Percentiles rank a stretch among this genome's conserved stretches.
phyloP scores from a whole-genome alignment of 2,888 invertebrate species.

The Zeuzera pyrina region DNA sequence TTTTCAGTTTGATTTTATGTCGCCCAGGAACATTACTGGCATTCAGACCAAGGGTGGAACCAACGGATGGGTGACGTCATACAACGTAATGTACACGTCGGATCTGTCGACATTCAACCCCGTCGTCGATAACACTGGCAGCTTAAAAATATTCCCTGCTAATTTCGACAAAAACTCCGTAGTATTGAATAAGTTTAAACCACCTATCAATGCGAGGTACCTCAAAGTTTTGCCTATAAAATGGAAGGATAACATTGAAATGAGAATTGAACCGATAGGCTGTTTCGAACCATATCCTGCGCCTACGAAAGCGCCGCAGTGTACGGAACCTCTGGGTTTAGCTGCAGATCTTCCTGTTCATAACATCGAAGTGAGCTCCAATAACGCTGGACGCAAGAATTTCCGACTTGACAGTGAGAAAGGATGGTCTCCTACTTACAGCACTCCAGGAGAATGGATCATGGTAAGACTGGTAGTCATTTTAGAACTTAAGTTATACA shows the following conservation, averaged over 20 bases:
- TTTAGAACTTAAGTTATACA: no score
- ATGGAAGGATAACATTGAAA: conserved; percentile 82
- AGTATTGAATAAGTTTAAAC: conserved; percentile 77
- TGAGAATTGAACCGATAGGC: conserved; percentile 84
- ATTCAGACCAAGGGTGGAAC: conserved; percentile 81
- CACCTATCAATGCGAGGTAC: conserved; percentile 81
- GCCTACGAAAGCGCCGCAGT: conserved; percentile 35
- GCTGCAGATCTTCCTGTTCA: conserved; percentile 75
- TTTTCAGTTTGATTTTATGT: conserved; percentile 82
- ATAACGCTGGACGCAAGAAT: conserved; percentile 43
- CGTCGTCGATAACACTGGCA: conserved; percentile 69
- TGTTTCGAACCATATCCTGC: conserved; percentile 81
- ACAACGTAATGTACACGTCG: conserved; percentile 81
- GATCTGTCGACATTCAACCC: conserved; percentile 82
- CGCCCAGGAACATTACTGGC: conserved; percentile 84
- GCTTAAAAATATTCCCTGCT: conserved; percentile 76
- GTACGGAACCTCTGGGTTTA: conserved; percentile 83
- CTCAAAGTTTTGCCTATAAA: conserved; percentile 80
- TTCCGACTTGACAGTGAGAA: conserved; percentile 58
- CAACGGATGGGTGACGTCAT: conserved; percentile 82
- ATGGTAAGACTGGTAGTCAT: conserved; percentile 58
- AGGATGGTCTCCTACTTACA: conserved; percentile 79
- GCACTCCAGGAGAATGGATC: conserved; percentile 80
- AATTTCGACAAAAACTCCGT: conserved; percentile 79
- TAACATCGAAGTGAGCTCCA: conserved; percentile 80